A percentile compares a stretch with the other conserved stretches of the same genome.
phyloP scores from a whole-genome alignment of 2,113 vertebrate genomes.

The Perccottus glenii region DNA sequence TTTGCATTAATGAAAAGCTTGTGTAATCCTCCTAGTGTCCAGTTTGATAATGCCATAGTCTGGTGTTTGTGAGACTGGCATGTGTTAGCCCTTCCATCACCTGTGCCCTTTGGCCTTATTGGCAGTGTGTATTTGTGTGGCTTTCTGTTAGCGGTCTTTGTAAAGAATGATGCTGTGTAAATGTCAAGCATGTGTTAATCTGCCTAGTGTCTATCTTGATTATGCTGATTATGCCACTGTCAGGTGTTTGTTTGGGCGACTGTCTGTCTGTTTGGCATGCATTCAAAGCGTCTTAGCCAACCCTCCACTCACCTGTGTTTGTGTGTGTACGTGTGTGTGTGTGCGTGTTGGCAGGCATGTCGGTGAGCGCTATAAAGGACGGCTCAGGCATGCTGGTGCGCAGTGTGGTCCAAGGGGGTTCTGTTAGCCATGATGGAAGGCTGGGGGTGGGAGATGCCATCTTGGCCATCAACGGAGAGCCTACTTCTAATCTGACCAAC shows the following conservation, averaged over 20 bases:
- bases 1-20: slow-evolving; percentile 64
- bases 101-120: slow-evolving; percentile 51
- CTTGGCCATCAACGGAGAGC: slow-evolving; percentile 91
- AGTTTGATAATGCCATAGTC: slow-evolving; percentile 55
- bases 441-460: slow-evolving; percentile 92
- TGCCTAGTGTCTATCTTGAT: slow-evolving; percentile 72
- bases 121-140: slow-evolving; percentile 20
- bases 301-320: slow-evolving; percentile 59
- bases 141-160: slow-evolving; percentile 35
- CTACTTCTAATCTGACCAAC: slow-evolving; percentile 85
- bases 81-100: slow-evolving; percentile 53
- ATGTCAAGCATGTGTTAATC: slow-evolving; percentile 71
- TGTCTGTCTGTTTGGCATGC: slow-evolving; percentile 65
- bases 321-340: slow-evolving; percentile 21
- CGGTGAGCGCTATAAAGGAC: slow-evolving; percentile 92
- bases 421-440: slow-evolving; percentile 91
- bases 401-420: slow-evolving; percentile 91
- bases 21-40: slow-evolving; percentile 66
- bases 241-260: slow-evolving; percentile 70
- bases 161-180: slow-evolving; percentile 53
- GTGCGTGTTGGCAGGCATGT: slow-evolving; percentile 86
- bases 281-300: slow-evolving; percentile 60
- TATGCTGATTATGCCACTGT: slow-evolving; percentile 68
- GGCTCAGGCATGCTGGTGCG: slow-evolving; percentile 93
- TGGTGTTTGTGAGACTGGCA: slow-evolving; percentile 55